These are phyloP conservation scores for Cheilosia impressa DNA, from an alignment of 2,888 invertebrate genomes.

Conservation along the genomic window DNA sequence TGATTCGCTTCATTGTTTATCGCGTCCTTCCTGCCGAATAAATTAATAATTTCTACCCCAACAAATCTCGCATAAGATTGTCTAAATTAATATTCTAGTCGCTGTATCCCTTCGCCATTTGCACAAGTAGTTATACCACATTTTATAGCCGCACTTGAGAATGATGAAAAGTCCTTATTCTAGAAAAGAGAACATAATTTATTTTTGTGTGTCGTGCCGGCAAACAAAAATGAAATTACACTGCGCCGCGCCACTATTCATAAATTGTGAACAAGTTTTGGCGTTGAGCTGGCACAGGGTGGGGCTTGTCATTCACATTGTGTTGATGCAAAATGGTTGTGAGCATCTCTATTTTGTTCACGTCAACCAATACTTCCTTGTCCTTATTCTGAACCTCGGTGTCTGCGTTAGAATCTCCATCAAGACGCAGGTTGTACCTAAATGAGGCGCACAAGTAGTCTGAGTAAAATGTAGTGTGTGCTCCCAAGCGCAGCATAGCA, in stretches of 20 bases:
- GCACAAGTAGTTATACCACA: neutral
- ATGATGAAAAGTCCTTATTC: constrained; percentile 21
- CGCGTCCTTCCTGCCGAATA: constrained; percentile 9
- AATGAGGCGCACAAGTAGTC: constrained; percentile 40
- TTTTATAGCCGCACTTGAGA: constrained; percentile 5
- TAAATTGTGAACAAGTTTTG: constrained; percentile 15
- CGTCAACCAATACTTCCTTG: neutral
- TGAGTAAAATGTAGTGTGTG: constrained; percentile 37
- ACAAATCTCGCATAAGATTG: constrained; percentile 1
- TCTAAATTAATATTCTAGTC: constrained; percentile 42
- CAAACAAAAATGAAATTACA: constrained; percentile 5
- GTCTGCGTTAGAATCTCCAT: constrained; percentile 32
- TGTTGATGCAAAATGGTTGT: neutral
- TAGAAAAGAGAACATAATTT: constrained; percentile 1
- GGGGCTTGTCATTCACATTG: neutral
- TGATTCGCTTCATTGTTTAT: constrained; percentile 21
- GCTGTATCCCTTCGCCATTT: constrained; percentile 1
- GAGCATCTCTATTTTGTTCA: neutral
- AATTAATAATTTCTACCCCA: constrained; percentile 29
- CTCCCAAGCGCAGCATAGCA: constrained; percentile 3
- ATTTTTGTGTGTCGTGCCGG: constrained; percentile 1
- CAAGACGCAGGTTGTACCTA: constrained; percentile 8
- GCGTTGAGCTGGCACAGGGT: constrained; percentile 21
- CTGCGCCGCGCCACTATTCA: constrained; percentile 18
- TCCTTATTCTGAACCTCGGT: constrained; percentile 20